Base-by-base conservation (phyloP, 2,888 invertebrate species). In the Galerucella pusilla region DNA sequence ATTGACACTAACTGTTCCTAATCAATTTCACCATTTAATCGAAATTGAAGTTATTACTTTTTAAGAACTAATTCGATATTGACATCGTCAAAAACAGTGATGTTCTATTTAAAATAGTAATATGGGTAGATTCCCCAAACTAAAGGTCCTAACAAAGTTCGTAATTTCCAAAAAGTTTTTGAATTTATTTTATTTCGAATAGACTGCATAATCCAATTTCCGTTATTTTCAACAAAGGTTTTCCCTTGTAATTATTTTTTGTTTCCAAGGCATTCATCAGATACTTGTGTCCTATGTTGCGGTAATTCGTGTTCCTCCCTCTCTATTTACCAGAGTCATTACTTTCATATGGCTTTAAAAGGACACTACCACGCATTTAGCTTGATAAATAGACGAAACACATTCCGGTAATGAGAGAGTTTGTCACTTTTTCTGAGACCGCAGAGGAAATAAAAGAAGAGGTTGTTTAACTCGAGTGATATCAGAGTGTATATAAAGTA, bases 341-440 rank as follows among this genome's bases (percentile, higher is more conserved):
- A 61, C 45, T 69, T 69, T 69, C 46, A 16, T 61, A 46, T n/a
- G 3, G 25, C 45, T 61, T 59, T 61, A 60, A 69, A 49, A n/a
- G 49, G 11, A 60, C 69, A 69, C 68, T 46, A 46, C 46, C 49
- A 49, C 49, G 25, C 60, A 61, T 49, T 61, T 61, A 46, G 20
- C 14, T 60, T 69, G 69, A 69, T 61, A 61, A 60, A 69, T 69
- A 69, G 60, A 69, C 42, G 69, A 59, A 60, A 59, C 68, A 65
- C 61, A 71, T 65, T 71, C 12, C 54, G 12, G 42, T 71, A 71
- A 65, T 71, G 71, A 71, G 57, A 25, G 65, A 71, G 52, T 61
- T 70, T 52, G 63, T 54, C 54, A 54, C 71, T 71, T 71, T 70
- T 70, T 65, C 45, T 45, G n/a, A 52, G 54, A 64, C 64, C 54